phyloP scores from a whole-genome alignment of 2,888 invertebrate species.

The Cheilosia grossa region DNA sequence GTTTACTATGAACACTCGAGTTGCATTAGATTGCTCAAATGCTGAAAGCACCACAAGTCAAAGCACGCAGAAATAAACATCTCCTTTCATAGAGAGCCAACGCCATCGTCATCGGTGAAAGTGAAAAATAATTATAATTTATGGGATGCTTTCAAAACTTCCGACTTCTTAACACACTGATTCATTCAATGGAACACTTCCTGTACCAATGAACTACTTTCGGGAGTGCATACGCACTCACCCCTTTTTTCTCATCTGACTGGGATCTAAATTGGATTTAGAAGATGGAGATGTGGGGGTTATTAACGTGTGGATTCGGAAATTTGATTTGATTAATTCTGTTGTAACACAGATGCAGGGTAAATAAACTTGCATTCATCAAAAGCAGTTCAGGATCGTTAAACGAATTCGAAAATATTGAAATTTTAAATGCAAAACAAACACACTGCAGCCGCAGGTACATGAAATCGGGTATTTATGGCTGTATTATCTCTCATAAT shows the following conservation, averaged over 20 bases:
- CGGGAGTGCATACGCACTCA: constrained; percentile 28
- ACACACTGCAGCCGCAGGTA: constrained; percentile 33
- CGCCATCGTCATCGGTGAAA: constrained; percentile 10
- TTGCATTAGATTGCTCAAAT: neutral
- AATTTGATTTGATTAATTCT: constrained; percentile 47
- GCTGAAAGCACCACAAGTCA: neutral
- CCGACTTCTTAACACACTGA: constrained; percentile 27
- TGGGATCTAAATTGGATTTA: neutral
- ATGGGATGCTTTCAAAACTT: constrained; percentile 22
- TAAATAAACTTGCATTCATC: constrained; percentile 42
- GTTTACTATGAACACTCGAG: no score
- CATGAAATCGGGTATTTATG: constrained; percentile 45
- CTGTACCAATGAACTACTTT: constrained; percentile 49
- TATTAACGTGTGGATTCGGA: constrained; percentile 8
- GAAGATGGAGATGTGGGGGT: neutral
- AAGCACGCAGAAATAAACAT: neutral
- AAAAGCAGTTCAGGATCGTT: constrained; percentile 32
- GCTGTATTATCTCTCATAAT: constrained; percentile 24
- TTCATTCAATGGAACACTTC: constrained; percentile 39
- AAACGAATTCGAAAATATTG: constrained; percentile 47
- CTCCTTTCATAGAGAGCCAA: neutral
- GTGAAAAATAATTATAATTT: constrained; percentile 33
- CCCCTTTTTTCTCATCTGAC: constrained; percentile 12
- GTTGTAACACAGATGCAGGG: constrained; percentile 23
- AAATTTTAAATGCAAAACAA: constrained; percentile 39